phyloP scores from a whole-genome alignment of 2,113 vertebrate species.

The Chamaetylas fuelleborni region DNA sequence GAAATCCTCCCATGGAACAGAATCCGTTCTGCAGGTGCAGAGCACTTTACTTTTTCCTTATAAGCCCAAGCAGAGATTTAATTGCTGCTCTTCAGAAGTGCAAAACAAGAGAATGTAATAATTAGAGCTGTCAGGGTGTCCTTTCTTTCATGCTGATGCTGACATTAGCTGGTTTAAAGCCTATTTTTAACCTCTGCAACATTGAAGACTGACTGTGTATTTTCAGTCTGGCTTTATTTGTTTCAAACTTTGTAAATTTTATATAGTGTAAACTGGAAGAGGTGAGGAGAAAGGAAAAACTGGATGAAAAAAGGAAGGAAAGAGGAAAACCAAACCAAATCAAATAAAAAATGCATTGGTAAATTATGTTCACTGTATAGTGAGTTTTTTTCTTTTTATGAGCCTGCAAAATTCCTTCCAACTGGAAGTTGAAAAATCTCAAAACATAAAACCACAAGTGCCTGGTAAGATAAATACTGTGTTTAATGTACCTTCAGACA shows the following conservation, averaged over 20 bases:
- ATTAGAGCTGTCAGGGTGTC: slow-evolving; percentile 75
- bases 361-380: neutral
- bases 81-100: slow-evolving; percentile 71
- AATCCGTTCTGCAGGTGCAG: slow-evolving; percentile 58
- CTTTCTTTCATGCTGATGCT: slow-evolving; percentile 67
- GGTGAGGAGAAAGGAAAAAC: neutral
- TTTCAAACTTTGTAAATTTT: slow-evolving; percentile 45
- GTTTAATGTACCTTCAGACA: neutral
- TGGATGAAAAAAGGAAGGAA: neutral
- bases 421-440: neutral
- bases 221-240: slow-evolving; percentile 50
- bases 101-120: slow-evolving; percentile 75
- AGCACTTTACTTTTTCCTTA: slow-evolving; percentile 54
- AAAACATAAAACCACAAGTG: neutral
- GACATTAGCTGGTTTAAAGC: slow-evolving; percentile 64
- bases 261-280: neutral
- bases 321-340: neutral
- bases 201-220: slow-evolving; percentile 34
- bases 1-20: neutral
- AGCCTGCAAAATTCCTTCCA: neutral
- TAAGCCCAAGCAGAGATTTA: slow-evolving; percentile 68
- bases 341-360: neutral
- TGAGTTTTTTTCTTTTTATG: neutral
- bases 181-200: slow-evolving; percentile 74
- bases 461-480: slow-evolving; percentile 8